Evolutionary conservation across 2,888 invertebrate genomes (phyloP).

Genomic region (Machimus rusticus): DNA sequence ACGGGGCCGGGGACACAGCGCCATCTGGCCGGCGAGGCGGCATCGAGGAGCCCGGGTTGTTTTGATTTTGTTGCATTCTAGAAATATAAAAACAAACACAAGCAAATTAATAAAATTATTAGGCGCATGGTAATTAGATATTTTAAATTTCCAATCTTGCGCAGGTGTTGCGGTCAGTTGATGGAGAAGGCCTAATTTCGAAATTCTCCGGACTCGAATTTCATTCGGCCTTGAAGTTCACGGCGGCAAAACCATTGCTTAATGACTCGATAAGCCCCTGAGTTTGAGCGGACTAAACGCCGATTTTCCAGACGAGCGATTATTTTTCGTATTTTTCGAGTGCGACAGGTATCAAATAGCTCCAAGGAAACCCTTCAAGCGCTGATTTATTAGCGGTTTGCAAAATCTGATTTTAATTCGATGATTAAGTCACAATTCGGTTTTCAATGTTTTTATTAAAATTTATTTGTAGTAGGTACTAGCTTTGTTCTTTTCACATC

Average conservation of each 20-base stretch:
- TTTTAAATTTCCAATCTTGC: neutral
- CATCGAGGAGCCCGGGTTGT: constrained; percentile 54
- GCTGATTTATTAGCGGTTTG: neutral
- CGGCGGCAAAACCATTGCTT: neutral
- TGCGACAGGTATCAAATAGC: neutral
- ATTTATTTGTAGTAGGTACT: too few relatives aligned
- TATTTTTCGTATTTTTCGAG: neutral
- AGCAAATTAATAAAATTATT: neutral
- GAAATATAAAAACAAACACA: neutral
- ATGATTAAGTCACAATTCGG: neutral
- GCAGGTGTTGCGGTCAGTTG: neutral
- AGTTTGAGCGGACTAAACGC: neutral
- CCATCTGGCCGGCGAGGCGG: constrained; percentile 58
- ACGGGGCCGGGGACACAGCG: constrained; percentile 60
- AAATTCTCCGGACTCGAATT: neutral
- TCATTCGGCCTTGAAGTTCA: neutral
- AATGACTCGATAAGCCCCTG: neutral
- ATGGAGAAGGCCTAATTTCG: neutral
- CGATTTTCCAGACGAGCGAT: neutral
- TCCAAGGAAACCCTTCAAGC: neutral
- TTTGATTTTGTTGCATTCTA: constrained; percentile 62
- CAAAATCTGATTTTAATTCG: neutral
- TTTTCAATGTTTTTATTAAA: too few relatives aligned
- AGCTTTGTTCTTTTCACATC: too few relatives aligned
- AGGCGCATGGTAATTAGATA: neutral